phyloP scores from a whole-genome alignment of 2,113 vertebrate species.

The Burhinus bistriatus region DNA sequence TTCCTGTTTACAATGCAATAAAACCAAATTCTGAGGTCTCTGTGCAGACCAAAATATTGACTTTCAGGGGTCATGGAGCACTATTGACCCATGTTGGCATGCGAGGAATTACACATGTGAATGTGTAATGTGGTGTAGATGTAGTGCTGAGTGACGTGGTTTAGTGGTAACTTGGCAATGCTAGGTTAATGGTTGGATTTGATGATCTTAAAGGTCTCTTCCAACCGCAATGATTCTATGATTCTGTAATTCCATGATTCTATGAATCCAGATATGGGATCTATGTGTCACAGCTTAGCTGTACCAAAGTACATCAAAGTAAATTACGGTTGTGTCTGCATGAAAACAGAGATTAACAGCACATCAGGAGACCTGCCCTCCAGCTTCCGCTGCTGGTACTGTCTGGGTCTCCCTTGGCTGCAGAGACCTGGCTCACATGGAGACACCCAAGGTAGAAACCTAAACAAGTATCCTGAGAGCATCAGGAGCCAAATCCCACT shows the following conservation, averaged over 20 bases:
- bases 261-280: neutral
- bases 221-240: neutral
- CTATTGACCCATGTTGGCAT: constrained; percentile 12
- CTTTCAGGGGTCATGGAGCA: constrained; percentile 31
- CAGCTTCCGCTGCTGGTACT: neutral
- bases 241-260: neutral
- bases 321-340: neutral
- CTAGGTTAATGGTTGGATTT: neutral
- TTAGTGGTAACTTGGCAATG: neutral
- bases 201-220: neutral
- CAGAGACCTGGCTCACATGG: neutral
- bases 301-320: neutral
- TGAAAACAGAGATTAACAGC: neutral
- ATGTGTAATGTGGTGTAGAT: neutral
- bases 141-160: neutral
- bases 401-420: neutral
- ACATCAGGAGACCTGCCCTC: neutral
- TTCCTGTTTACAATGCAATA: constrained; percentile 3
- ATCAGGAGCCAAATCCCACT: neutral
- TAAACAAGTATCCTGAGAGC: neutral
- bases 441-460: neutral
- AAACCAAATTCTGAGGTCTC: constrained; percentile 4
- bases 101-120: neutral
- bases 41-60: constrained; percentile 19
- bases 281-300: neutral